Evolutionary conservation across 2,797 vertebrate genomes (phyloP), one percentile per base, ranked within the genome.

Genomic region (Octomys mimax): DNA sequence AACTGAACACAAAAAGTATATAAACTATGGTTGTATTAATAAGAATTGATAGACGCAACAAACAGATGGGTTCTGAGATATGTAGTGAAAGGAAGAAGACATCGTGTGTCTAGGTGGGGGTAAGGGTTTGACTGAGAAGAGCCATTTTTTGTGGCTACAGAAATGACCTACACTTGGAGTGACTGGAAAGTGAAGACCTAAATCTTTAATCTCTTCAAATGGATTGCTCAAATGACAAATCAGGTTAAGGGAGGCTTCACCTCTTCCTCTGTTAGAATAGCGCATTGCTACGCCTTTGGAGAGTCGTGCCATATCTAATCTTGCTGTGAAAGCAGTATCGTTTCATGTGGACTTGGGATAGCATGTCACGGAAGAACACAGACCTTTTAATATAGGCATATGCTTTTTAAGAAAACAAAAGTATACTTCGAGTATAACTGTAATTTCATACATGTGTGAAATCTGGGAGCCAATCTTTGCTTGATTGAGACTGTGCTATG

Each of bases 321-420:
- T 92, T 94, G 9, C 14, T 88, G 18, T 78, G 70, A 91, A 92
- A 88, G 6, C 2, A 16, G 0, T 57, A 70, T 71, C 10, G 71
- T 36, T 95, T 87, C 31, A 36, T 81, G 42, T 77, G 9, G 10
- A 2, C 33, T 87, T 77, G 18, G 33, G 24, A 81, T 71, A 10
- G 39, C 61, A n/a, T 68, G 52, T 18, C 78, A 6, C 4, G 61
- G 18, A 73, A 61, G 11, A 78, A 84, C 62, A 59, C 8, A 61
- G 26, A 59, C 33, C 24, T 71, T 93, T 88, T 80, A 70, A 39
- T 16, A 77, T 36, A 57, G 64, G 6, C 16, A 70, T 39, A 0
- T 3, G 66, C 14, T 33, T 68, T 93, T 61, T 73, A 80, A 42
- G 26, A 75, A 92, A 92, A 66, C 28, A 88, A 95, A 92, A 90